Conservation (phyloP, 2,113 vertebrate species). For the Thalassarche chlororhynchos region DNA sequence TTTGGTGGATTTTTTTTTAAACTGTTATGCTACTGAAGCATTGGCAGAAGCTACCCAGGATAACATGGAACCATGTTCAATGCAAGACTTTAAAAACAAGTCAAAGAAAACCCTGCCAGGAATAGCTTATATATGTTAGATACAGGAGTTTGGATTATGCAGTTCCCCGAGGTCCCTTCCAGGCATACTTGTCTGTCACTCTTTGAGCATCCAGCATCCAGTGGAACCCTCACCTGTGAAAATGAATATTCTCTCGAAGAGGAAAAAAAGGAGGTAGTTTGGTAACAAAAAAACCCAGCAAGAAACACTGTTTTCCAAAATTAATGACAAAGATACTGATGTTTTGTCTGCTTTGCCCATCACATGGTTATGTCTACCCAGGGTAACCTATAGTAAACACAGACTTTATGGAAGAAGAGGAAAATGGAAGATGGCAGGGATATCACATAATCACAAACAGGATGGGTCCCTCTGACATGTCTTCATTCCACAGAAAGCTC, state of each 20-base stretch:
- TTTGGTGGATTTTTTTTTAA: not conserved
- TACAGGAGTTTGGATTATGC: not conserved
- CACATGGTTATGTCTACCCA: not conserved
- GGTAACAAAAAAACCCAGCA: not conserved
- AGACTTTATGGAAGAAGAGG: not conserved
- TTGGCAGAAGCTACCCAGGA: not conserved
- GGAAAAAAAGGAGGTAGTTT: not conserved
- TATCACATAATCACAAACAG: not conserved
- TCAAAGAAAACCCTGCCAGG: not conserved
- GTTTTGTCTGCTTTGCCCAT: not conserved
- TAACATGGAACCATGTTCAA: not conserved
- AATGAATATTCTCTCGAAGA: not conserved
- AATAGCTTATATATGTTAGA: not conserved
- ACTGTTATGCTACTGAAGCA: not conserved
- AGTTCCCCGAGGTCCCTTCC: not conserved
- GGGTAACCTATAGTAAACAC: not conserved
- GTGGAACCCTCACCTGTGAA: not conserved
- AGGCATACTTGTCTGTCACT: not conserved
- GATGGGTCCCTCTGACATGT: not conserved
- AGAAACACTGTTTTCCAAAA: not conserved
- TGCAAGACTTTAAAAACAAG: not conserved
- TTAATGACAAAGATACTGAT: not conserved
- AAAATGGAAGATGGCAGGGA: not conserved
- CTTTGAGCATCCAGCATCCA: not conserved
- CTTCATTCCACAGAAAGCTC: not conserved